These are phyloP conservation scores for Melanotaenia duboulayi DNA, from an alignment of 2,113 vertebrate species.

Conservation along the genomic window DNA sequence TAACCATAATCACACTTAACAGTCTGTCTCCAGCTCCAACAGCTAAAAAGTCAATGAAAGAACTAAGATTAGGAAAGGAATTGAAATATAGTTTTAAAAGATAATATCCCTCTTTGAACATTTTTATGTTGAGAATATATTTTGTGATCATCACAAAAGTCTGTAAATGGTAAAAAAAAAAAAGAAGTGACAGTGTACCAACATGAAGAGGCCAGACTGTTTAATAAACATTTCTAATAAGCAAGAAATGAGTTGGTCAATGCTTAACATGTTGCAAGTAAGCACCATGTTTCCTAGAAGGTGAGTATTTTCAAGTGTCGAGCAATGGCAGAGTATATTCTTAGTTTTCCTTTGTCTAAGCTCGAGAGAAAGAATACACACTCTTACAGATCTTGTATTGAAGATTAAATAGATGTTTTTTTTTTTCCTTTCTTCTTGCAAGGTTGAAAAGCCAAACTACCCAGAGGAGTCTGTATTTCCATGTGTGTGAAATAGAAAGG, in stretches of 20 bases:
- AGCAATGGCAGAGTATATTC: conserved; percentile 11
- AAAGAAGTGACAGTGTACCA: not conserved
- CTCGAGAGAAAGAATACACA: not conserved
- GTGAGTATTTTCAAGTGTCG: conserved; percentile 3
- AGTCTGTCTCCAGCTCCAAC: not conserved
- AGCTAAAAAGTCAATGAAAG: not conserved
- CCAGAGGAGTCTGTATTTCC: conserved; percentile 30
- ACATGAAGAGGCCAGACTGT: not conserved
- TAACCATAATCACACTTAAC: conserved; percentile 8
- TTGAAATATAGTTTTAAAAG: not conserved
- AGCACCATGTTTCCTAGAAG: not conserved
- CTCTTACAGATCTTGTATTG: conserved; percentile 3
- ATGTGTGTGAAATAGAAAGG: not conserved
- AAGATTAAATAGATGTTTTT: conserved; percentile 44
- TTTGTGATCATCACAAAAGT: not conserved
- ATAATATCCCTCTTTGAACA: not conserved
- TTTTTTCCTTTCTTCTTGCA: conserved; percentile 33
- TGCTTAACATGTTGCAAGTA: not conserved
- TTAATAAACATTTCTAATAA: not conserved
- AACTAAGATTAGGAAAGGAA: not conserved
- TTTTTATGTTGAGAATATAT: not conserved
- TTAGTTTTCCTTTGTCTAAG: conserved; percentile 3
- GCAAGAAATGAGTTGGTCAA: not conserved
- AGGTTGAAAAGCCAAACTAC: conserved; percentile 39
- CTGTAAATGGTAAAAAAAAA: not conserved